Evolutionary conservation across 2,113 vertebrate species (phyloP).

Genomic region (Gymnobelideus leadbeateri): DNA sequence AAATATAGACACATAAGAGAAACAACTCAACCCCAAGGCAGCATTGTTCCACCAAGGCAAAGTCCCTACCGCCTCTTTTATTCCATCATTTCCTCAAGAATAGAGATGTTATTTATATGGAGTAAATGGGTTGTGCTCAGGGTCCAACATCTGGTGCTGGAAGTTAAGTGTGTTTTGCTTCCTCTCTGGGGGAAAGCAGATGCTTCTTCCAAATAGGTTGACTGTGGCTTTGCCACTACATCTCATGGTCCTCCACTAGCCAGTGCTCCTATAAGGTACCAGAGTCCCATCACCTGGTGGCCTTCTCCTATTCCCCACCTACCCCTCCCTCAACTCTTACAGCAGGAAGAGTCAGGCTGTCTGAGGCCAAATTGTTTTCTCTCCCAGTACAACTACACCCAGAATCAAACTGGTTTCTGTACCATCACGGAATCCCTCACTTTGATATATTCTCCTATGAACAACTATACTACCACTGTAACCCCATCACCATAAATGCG

Average conservation of each 20-base stretch:
- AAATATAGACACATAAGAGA: not conserved
- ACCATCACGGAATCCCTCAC: not conserved
- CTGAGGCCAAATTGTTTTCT: not conserved
- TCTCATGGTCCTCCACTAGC: not conserved
- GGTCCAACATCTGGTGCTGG: not conserved
- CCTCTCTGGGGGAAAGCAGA: not conserved
- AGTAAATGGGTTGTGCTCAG: not conserved
- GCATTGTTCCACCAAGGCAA: not conserved
- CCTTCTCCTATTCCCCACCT: not conserved
- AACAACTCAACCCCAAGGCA: not conserved
- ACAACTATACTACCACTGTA: not conserved
- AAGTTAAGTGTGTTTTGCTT: not conserved
- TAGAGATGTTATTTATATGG: not conserved
- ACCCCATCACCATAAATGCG: not conserved
- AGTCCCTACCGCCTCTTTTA: not conserved
- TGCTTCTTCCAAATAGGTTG: not conserved
- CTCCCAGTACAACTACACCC: not conserved
- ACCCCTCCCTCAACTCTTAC: not conserved
- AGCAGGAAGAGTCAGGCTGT: not conserved
- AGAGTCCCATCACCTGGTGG: not conserved
- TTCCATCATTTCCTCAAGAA: not conserved
- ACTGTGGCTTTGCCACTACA: not conserved
- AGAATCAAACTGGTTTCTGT: not conserved
- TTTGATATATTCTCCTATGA: not conserved
- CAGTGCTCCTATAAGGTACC: not conserved